These are phyloP conservation scores for Dastarcus helophoroides DNA, from an alignment of 2,888 invertebrate genomes.

Conservation along the genomic window DNA sequence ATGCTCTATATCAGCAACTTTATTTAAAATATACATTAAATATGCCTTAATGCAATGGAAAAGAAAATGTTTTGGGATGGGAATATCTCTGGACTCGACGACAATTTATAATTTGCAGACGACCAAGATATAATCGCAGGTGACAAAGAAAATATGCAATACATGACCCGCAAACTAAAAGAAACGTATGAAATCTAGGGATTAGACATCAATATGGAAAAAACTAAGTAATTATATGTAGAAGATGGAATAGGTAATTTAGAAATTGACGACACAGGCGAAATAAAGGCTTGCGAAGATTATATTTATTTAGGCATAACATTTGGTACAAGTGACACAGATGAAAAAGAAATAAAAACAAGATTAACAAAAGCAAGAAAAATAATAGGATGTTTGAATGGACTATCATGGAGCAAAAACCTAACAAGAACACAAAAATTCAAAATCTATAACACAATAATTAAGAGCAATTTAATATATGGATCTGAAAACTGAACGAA, in stretches of 20 bases:
- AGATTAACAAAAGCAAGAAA: constrained; percentile 6
- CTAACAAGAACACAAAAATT: too few relatives aligned
- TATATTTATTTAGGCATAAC: constrained; percentile 6
- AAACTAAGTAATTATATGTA: constrained; percentile 6
- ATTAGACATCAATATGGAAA: constrained; percentile 5
- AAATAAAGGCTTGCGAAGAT: not conserved
- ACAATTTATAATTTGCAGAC: too few relatives aligned
- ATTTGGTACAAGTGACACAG: constrained; percentile 7
- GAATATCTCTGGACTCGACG: not conserved
- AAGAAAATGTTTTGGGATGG: constrained; percentile 1
- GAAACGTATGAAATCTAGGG: constrained; percentile 3
- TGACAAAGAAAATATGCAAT: too few relatives aligned
- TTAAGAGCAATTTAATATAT: constrained; percentile 8
- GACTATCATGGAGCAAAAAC: constrained; percentile 7
- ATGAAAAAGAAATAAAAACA: constrained; percentile 8
- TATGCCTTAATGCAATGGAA: too few relatives aligned
- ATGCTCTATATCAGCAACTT: too few relatives aligned
- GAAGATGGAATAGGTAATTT: constrained; percentile 1
- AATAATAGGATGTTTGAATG: constrained; percentile 8
- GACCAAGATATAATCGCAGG: too few relatives aligned
- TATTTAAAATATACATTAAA: too few relatives aligned
- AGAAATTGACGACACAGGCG: constrained; percentile 2
- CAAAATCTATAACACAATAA: constrained; percentile 8
- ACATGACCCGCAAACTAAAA: constrained; percentile 3
- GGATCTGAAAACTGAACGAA: constrained; percentile 8